Conservation (phyloP, 2,797 vertebrate genomes). For the Sandelia bainsii region DNA sequence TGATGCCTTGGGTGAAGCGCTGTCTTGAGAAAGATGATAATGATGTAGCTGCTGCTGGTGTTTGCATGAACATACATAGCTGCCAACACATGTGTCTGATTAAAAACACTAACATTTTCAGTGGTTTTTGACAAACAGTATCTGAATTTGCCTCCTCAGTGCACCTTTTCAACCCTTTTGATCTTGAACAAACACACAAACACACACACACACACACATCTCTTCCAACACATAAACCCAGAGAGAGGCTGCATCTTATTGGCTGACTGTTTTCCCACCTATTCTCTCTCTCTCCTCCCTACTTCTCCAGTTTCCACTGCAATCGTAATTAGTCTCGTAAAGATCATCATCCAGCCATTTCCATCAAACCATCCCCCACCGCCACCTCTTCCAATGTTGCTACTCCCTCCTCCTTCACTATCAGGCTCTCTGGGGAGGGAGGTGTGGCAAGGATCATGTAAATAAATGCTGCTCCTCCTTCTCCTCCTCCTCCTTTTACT, state of each 20-base stretch:
- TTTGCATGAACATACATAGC: neutral
- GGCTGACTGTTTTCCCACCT: constrained; percentile 48
- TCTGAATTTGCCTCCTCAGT: constrained; percentile 1
- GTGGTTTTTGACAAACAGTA: neutral
- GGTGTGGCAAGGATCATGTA: constrained; percentile 58
- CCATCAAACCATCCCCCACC: constrained; percentile 35
- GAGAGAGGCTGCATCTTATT: constrained; percentile 51
- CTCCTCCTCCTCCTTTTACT: neutral
- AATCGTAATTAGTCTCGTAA: constrained; percentile 58
- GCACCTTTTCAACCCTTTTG: neutral
- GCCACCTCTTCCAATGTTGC: neutral
- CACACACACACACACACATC: constrained; percentile 7
- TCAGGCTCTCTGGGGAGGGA: constrained; percentile 47
- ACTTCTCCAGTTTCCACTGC: constrained; percentile 19
- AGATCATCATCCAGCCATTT: constrained; percentile 64
- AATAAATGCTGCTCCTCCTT: constrained; percentile 50
- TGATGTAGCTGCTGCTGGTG: neutral
- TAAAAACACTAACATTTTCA: no score
- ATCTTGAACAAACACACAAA: neutral
- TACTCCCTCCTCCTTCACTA: constrained; percentile 40
- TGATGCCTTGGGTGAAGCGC: constrained; percentile 21
- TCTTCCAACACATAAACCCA: constrained; percentile 23
- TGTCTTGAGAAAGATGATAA: constrained; percentile 7
- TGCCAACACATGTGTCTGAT: neutral
- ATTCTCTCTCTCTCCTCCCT: constrained; percentile 12